These are phyloP conservation scores for Tapera naevia DNA, from an alignment of 2,797 vertebrate species.

Conservation along the genomic window DNA sequence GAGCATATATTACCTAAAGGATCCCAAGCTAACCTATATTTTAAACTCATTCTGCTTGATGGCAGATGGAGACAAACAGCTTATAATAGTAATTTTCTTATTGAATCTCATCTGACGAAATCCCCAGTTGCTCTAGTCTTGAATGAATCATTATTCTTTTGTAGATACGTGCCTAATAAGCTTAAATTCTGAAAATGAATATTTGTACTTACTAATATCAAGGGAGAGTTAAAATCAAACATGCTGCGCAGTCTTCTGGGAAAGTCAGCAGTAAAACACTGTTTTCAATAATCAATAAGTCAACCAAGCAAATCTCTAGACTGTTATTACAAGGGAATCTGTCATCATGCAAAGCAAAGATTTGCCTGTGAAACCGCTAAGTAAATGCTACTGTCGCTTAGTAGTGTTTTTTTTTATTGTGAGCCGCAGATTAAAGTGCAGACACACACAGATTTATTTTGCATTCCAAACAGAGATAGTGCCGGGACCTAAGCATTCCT, in stretches of 20 bases:
- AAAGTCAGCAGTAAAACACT: slow-evolving; percentile 3
- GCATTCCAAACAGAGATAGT: not conserved
- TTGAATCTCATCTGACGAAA: slow-evolving; percentile 49
- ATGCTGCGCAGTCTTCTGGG: slow-evolving; percentile 3
- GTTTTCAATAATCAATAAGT: slow-evolving; percentile 66
- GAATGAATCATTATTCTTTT: not conserved
- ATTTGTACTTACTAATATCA: slow-evolving; percentile 36
- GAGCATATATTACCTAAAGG: not conserved
- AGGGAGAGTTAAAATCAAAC: slow-evolving; percentile 52
- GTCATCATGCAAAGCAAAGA: not conserved
- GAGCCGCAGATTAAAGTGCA: not conserved
- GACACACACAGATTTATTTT: not conserved
- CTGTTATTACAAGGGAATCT: slow-evolving; percentile 29
- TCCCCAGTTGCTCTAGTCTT: not conserved
- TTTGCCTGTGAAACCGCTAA: slow-evolving; percentile 32
- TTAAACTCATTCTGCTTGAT: slow-evolving; percentile 16
- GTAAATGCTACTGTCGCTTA: slow-evolving; percentile 41
- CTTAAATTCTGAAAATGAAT: slow-evolving; percentile 46
- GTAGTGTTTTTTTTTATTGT: not conserved
- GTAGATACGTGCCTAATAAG: slow-evolving; percentile 11
- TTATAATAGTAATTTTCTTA: slow-evolving; percentile 35
- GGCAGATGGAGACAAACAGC: slow-evolving; percentile 29
- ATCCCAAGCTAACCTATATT: not conserved
- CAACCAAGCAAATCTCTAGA: slow-evolving; percentile 49
- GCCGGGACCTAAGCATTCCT: not conserved